Percentiles rank a stretch among this genome's conserved stretches.
Evolutionary conservation across 2,888 invertebrate species (phyloP).

Genomic region (Chrysolina oricalcia): DNA sequence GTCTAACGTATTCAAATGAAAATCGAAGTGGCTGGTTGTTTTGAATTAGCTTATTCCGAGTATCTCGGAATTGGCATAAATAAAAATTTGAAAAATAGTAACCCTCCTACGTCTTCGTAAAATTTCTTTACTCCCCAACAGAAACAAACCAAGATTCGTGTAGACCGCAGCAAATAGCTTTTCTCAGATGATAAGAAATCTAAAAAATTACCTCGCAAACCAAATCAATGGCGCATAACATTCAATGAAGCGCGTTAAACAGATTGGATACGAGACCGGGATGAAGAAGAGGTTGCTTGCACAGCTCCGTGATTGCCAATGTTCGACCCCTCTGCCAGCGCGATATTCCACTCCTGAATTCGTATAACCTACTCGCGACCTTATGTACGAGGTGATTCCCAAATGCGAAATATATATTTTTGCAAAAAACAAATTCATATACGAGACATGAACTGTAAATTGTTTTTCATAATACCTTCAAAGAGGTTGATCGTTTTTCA

Average conservation of each 20-base stretch:
- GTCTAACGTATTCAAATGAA: too few relatives aligned
- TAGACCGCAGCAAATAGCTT: constrained; percentile 50
- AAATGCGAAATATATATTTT: neutral
- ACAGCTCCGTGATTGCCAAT: constrained; percentile 67
- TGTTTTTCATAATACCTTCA: too few relatives aligned
- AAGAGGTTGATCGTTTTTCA: too few relatives aligned
- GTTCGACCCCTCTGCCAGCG: constrained; percentile 61
- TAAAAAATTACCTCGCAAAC: constrained; percentile 67
- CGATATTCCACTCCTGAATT: constrained; percentile 40
- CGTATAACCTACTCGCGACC: constrained; percentile 31
- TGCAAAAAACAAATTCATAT: neutral
- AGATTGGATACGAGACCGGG: constrained; percentile 70
- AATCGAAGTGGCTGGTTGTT: too few relatives aligned
- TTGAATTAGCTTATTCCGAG: too few relatives aligned
- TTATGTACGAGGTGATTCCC: constrained; percentile 29
- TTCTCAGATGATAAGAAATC: constrained; percentile 61
- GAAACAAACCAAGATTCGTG: constrained; percentile 45
- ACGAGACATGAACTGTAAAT: neutral
- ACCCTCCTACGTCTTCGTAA: neutral
- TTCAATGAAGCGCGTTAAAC: constrained; percentile 70
- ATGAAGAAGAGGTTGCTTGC: constrained; percentile 63
- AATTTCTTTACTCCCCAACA: constrained; percentile 31
- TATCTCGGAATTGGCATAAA: too few relatives aligned
- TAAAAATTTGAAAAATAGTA: too few relatives aligned
- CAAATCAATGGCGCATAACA: constrained; percentile 70